Base-by-base conservation (phyloP, 1,140 invertebrate species). In the Papilio machaon region DNA sequence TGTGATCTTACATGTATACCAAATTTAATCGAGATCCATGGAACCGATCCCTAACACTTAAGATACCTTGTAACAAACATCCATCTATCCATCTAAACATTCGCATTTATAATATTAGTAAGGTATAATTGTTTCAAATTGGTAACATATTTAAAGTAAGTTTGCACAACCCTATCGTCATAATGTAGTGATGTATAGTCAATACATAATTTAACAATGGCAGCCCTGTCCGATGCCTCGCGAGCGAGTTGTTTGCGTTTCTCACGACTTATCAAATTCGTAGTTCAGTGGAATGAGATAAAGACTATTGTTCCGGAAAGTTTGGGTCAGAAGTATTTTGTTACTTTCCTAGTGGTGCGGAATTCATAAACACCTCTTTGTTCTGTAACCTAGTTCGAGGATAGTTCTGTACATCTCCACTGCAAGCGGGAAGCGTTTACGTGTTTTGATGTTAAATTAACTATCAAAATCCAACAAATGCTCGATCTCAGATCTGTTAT, bases 241-340 rank as follows among this genome's bases (percentile, higher is more conserved):
- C 73, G 38, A 80, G 47, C 73, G 38, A 80, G 79, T 70, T 87
- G 87, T 89, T 90, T 90, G 83, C 82, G 82, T 73, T 91, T 91
- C 89, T 82, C 91, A 91, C 91, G 86, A 87, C 84, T 88, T 89
- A 89, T 92, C 91, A 87, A 85, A 89, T 91, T 89, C 90, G 75
- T 84, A 86, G 85, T 88, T 90, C 88, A 83, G 49, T 86, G 81
- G 86, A 90, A 89, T 79, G 81, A 85, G 89, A 91, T 91, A 91
- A 88, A 88, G 79, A 81, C 79, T 85, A 89, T 92, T 91, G 90
- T 92, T 90, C 83, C 79, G 83, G 86, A 81, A 85, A 85, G 74
- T 84, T 78, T 80, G 80, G 82, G 84, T 85, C 86, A 87, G 86
- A 86, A 87, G 85, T 85, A 83, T 87, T 86, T 82, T 80, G 86